These are phyloP conservation scores for Pelochelys cantorii DNA, from an alignment of 2,797 vertebrate species.

Conservation along the genomic window DNA sequence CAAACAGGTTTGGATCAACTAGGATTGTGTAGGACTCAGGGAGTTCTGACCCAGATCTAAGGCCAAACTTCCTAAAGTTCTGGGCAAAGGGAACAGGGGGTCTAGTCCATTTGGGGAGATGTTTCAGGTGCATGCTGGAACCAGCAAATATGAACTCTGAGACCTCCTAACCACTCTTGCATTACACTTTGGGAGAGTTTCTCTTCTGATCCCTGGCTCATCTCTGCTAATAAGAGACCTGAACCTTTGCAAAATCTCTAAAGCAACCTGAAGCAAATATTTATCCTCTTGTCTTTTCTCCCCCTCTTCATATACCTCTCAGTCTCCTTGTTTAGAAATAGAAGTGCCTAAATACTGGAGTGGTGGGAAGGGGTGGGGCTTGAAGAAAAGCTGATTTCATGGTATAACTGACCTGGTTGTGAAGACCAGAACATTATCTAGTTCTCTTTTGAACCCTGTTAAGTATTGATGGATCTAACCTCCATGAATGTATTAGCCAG, in stretches of 20 bases:
- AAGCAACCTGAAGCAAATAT: not conserved
- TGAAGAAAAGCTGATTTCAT: not conserved
- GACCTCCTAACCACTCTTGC: accelerated
- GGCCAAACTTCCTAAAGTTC: not conserved
- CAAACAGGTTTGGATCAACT: not conserved
- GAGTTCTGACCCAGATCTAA: not conserved
- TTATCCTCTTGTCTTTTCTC: not conserved
- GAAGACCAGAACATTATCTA: not conserved
- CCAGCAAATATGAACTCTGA: too few species aligned
- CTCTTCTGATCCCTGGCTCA: not conserved
- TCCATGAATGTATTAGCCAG: too few species aligned
- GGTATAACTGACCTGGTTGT: not conserved
- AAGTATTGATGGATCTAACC: too few species aligned
- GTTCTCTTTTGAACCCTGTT: too few species aligned
- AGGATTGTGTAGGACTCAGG: not conserved
- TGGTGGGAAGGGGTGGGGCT: too few species aligned
- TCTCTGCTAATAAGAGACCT: not conserved
- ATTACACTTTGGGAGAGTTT: not conserved
- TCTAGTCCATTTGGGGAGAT: not conserved
- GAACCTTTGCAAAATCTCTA: not conserved
- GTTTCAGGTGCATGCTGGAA: not conserved
- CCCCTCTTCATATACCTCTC: not conserved
- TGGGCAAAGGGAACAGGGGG: not conserved
- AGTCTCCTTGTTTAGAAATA: not conserved
- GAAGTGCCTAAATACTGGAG: accelerated